Evolutionary conservation across 1,140 invertebrate species (phyloP).

Genomic region (Leptopilina boulardi): DNA sequence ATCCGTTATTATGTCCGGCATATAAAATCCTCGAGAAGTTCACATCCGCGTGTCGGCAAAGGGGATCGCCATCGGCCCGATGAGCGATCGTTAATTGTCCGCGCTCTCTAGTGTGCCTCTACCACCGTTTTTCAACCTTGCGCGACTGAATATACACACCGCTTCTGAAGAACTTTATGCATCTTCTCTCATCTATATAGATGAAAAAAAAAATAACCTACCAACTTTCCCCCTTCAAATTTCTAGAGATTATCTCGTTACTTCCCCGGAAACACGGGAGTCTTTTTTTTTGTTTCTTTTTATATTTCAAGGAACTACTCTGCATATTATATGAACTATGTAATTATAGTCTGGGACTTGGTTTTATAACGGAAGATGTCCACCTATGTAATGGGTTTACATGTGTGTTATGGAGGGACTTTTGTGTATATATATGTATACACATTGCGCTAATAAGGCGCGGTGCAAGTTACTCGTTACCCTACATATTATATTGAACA

Average conservation of each 20-base stretch:
- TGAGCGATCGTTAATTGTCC: slow-evolving; percentile 31
- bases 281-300: too few species aligned
- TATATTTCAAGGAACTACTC: not conserved
- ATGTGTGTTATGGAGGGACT: not conserved
- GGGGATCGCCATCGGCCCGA: slow-evolving; percentile 30
- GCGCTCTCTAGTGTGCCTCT: slow-evolving; percentile 16
- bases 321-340: not conserved
- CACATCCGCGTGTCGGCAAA: slow-evolving; percentile 56
- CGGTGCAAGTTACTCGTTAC: not conserved
- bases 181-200: not conserved
- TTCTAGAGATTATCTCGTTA: slow-evolving; percentile 29
- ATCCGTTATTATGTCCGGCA: slow-evolving; percentile 59
- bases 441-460: not conserved
- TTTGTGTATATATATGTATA: not conserved
- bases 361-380: slow-evolving; percentile 23
- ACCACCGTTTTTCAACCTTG: not conserved
- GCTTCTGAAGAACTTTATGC: not conserved
- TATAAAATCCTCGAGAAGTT: slow-evolving; percentile 55
- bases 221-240: slow-evolving; percentile 2
- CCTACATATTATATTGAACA: slow-evolving; percentile 13
- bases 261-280: not conserved
- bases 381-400: not conserved
- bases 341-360: not conserved
- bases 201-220: not conserved
- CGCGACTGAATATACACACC: not conserved